A percentile compares a stretch with the other conserved stretches of the same genome.
Evolutionary conservation across 2,113 vertebrate species (phyloP).

Genomic region (Podarcis raffonei): DNA sequence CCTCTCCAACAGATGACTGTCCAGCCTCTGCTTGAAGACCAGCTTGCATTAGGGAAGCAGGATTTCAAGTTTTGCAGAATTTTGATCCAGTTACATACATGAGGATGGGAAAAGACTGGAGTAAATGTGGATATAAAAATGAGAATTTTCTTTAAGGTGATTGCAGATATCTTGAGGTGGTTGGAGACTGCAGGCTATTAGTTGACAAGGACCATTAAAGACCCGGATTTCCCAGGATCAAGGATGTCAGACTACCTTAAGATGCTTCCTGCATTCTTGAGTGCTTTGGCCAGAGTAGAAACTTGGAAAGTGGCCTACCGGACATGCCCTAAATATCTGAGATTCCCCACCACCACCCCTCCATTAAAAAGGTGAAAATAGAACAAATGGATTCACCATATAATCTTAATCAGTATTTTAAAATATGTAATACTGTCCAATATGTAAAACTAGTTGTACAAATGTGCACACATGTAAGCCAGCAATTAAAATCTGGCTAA

Average conservation of each 20-base stretch:
- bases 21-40: too few species aligned
- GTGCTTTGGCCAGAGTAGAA: background rate
- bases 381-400: background rate
- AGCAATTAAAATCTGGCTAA: background rate
- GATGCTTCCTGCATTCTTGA: background rate
- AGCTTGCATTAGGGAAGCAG: too few species aligned
- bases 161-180: background rate
- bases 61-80: too few species aligned
- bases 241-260: too few species aligned
- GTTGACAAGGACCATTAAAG: background rate
- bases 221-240: background rate
- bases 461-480: background rate
- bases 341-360: background rate
- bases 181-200: background rate
- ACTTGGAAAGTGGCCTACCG: background rate
- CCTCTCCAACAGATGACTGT: too few species aligned
- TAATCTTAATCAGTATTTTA: background rate
- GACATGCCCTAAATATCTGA: background rate
- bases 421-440: background rate
- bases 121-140: background rate
- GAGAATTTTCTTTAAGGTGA: background rate
- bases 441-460: background rate
- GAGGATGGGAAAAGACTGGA: too few species aligned
- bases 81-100: too few species aligned
- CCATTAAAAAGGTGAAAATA: background rate